Conservation (phyloP, 2,797 vertebrate species). For the Peromyscus nudipes region DNA sequence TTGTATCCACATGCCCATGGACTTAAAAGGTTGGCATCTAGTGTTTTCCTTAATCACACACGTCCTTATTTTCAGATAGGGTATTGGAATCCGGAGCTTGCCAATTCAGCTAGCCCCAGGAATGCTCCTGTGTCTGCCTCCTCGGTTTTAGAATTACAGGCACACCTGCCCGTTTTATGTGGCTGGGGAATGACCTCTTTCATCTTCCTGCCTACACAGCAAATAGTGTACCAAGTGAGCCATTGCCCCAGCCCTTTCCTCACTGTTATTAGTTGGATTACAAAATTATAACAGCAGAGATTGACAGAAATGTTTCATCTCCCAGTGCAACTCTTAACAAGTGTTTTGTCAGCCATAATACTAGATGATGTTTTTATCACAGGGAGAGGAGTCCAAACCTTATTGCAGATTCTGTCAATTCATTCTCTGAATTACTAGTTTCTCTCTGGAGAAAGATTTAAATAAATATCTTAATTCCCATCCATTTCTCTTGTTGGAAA, state of each 20-base stretch:
- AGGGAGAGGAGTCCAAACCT: background rate
- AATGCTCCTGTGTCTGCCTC: background rate
- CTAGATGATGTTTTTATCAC: background rate
- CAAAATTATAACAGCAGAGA: constrained; percentile 14
- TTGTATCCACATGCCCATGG: background rate
- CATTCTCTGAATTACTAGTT: constrained; percentile 10
- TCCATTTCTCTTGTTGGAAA: background rate
- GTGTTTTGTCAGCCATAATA: background rate
- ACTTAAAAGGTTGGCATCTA: background rate
- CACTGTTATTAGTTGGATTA: constrained; percentile 14
- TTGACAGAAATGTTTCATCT: background rate
- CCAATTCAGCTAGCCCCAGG: background rate
- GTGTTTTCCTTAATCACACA: background rate
- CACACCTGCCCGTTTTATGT: background rate
- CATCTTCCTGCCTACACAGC: background rate
- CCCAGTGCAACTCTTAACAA: background rate
- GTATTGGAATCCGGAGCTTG: background rate
- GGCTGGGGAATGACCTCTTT: background rate
- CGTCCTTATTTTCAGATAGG: background rate
- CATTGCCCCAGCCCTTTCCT: background rate
- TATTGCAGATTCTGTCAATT: background rate
- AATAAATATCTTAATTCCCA: constrained; percentile 2
- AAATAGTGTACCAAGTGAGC: background rate
- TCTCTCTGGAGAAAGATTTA: constrained; percentile 54
- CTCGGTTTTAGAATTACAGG: background rate